phyloP scores from a whole-genome alignment of 2,797 vertebrate genomes.

The Gouania willdenowi region DNA sequence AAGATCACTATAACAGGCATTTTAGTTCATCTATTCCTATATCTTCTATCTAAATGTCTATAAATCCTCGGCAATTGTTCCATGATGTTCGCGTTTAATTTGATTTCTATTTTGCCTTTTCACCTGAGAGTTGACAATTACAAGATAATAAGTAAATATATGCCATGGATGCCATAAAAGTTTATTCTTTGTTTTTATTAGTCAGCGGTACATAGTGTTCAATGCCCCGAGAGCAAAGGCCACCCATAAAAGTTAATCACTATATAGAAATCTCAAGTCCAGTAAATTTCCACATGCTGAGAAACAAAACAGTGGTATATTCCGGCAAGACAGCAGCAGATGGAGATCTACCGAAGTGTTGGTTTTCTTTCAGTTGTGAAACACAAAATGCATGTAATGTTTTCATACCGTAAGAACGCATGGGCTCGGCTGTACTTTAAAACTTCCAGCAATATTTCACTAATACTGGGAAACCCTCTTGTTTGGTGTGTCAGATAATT shows the following conservation, averaged over 20 bases:
- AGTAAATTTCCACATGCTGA: slow-evolving; percentile 82
- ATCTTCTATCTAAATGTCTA: no score
- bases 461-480: slow-evolving; percentile 48
- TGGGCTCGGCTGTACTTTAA: no score
- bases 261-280: slow-evolving; percentile 81
- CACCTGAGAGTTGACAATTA: slow-evolving; percentile 75
- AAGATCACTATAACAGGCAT: not conserved
- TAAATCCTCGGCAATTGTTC: slow-evolving; percentile 67
- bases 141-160: slow-evolving; percentile 78
- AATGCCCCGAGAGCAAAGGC: slow-evolving; percentile 77
- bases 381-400: no score
- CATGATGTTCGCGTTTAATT: slow-evolving; percentile 72
- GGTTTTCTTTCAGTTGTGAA: slow-evolving; percentile 29
- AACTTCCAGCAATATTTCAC: no score
- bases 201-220: slow-evolving; percentile 77
- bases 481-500: slow-evolving; percentile 51
- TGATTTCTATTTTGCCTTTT: slow-evolving; percentile 67
- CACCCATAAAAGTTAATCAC: slow-evolving; percentile 84
- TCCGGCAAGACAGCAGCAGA: slow-evolving; percentile 62
- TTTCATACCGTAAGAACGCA: no score
- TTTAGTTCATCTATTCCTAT: not conserved
- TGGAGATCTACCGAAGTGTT: slow-evolving; percentile 32
- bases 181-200: slow-evolving; percentile 84
- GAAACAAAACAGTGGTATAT: slow-evolving; percentile 63
- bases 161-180: slow-evolving; percentile 74